Evolutionary conservation across 1,140 invertebrate species (phyloP).

Genomic region (Akabosia matsudoensis): DNA sequence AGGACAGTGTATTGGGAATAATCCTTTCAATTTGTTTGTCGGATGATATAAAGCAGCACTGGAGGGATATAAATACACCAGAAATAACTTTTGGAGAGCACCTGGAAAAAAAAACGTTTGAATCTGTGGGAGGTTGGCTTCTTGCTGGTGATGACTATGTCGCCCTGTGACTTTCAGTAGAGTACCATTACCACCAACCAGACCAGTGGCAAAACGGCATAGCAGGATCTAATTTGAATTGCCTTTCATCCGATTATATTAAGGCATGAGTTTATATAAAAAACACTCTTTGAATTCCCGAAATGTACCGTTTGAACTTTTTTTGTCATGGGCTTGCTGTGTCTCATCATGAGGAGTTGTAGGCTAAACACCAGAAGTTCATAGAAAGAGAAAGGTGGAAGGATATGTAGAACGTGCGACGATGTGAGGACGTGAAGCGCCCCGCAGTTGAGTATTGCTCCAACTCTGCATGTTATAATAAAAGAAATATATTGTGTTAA

Average conservation of each 20-base stretch:
- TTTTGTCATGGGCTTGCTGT: no score
- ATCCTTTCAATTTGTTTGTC: not conserved
- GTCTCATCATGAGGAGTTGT: not conserved
- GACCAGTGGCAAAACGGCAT: slow-evolving; percentile 14
- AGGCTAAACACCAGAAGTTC: slow-evolving; percentile 6
- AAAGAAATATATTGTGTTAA: not conserved
- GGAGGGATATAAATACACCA: not conserved
- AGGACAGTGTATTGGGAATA: not conserved
- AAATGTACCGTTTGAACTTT: not conserved
- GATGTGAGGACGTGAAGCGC: slow-evolving; percentile 1
- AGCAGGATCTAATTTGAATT: slow-evolving; percentile 22
- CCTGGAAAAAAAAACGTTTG: not conserved
- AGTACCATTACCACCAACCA: not conserved
- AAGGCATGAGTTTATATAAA: not conserved
- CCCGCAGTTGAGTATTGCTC: not conserved
- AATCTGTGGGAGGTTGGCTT: slow-evolving; percentile 16
- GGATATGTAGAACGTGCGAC: not conserved
- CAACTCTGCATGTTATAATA: not conserved
- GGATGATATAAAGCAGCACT: not conserved
- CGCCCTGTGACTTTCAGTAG: not conserved
- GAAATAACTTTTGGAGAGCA: no score
- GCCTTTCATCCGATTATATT: slow-evolving; percentile 6
- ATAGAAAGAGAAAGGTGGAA: not conserved
- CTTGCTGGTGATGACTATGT: not conserved
- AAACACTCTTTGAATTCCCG: not conserved